Evolutionary conservation across 2,888 invertebrate species (phyloP), one percentile per base, ranked within the genome.

Genomic region (Achlya flavicornis): DNA sequence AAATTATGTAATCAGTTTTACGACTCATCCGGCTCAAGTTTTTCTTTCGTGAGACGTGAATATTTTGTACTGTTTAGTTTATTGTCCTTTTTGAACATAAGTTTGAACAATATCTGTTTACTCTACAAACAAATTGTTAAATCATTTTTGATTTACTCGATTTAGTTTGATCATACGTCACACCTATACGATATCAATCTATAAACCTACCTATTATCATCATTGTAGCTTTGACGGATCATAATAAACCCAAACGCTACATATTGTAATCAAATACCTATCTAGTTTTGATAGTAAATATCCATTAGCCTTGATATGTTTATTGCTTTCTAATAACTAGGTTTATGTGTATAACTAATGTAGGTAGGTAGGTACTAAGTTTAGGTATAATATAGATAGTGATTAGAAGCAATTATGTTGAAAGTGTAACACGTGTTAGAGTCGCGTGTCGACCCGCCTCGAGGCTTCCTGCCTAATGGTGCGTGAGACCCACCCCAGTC

Each of bases 331-430:
- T 7, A 19, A 53, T 19, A 19, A 41, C n/a, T 53, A 10, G 53
- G 19, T 53, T 19, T 14, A 14, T 19, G 53, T 48, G 16, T 10
- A 60, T 62, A 19, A 38, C 41, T 63, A 66, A 38, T 64, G 66
- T 65, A 35, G n/a, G n/a, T 46, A 64, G 61, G 64, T 61, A 64
- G 61, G 64, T 61, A 64, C 62, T 66, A 63, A 64, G 48, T 66
- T 70, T 62, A 57, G 32, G 14, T 61, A 59, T 61, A n/a, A n/a
- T 68, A 57, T 64, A 61, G 19, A 33, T 61, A 64, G 85, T 85
- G 87, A 91, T 92, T 89, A 91, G 88, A 88, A 87, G 87, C 88
- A 91, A 91, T 92, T 92, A 92, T 81, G 88, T 89, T 88, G 88
- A 89, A 88, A 90, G 90, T 89, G 88, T 90, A 90, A 88, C 90